Percentiles rank a stretch among this genome's conserved stretches.
Evolutionary conservation across 2,888 invertebrate genomes (phyloP).

Genomic region (Odontocolon sp.): DNA sequence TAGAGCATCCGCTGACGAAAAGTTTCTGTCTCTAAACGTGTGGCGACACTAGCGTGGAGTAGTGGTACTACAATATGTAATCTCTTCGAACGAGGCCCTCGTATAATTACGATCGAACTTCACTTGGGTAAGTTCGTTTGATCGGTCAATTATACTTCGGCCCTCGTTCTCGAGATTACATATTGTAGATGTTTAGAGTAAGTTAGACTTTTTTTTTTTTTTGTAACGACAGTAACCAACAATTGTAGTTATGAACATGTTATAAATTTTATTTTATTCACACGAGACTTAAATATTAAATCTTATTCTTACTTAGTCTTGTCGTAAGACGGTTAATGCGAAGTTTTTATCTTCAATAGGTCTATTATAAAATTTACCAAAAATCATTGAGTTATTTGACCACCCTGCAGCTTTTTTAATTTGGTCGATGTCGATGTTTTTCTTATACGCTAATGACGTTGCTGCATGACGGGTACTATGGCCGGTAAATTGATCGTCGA

Average conservation of each 20-base stretch:
- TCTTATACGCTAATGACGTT: background rate
- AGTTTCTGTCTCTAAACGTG: no score
- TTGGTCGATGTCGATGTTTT: background rate
- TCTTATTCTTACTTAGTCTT: background rate
- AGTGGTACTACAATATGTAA: background rate
- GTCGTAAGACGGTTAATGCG: background rate
- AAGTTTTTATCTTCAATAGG: background rate
- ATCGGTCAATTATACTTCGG: background rate
- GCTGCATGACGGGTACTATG: background rate
- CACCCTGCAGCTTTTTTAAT: background rate
- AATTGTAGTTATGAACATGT: background rate
- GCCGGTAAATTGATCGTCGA: slow-evolving; percentile 3
- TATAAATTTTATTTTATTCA: background rate
- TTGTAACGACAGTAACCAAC: background rate
- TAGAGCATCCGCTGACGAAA: no score
- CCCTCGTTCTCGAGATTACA: slow-evolving; percentile 8
- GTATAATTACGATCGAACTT: no score
- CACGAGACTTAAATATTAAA: background rate
- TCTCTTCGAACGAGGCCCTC: background rate
- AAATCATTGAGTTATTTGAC: background rate
- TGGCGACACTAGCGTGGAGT: no score
- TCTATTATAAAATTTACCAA: background rate
- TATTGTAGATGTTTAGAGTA: slow-evolving; percentile 2
- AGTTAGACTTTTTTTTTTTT: background rate
- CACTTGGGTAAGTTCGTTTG: no score